These are phyloP conservation scores for Ibidorhyncha struthersii DNA, from an alignment of 2,113 vertebrate species.

Conservation along the genomic window DNA sequence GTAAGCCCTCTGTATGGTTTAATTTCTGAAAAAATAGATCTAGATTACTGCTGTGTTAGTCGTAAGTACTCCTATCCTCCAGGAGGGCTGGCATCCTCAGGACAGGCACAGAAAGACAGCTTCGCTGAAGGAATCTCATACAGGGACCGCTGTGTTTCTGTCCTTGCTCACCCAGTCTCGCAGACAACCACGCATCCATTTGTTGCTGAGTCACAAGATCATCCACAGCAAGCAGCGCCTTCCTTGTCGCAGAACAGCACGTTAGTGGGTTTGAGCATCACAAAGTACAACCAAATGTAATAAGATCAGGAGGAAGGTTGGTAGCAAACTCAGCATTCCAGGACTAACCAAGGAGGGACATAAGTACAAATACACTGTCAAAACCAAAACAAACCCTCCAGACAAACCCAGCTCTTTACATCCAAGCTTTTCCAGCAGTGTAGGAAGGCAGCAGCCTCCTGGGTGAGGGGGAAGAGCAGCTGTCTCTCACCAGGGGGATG, in stretches of 20 bases:
- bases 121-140: background rate
- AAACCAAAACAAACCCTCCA: background rate
- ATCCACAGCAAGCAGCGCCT: accelerated
- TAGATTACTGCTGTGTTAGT: background rate
- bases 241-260: background rate
- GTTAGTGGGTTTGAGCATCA: background rate
- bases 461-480: background rate
- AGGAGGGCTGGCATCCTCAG: background rate
- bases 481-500: background rate
- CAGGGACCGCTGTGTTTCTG: background rate
- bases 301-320: background rate
- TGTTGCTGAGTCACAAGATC: background rate
- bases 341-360: background rate
- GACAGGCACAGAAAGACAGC: background rate
- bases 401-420: background rate
- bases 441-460: background rate
- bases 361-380: background rate
- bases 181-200: accelerated
- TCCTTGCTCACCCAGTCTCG: background rate
- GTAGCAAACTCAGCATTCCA: background rate
- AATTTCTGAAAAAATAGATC: background rate
- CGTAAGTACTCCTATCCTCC: background rate
- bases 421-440: accelerated
- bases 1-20: background rate
- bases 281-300: background rate